Conservation (phyloP, 2,797 vertebrate species). For the Microchirus variegatus region DNA sequence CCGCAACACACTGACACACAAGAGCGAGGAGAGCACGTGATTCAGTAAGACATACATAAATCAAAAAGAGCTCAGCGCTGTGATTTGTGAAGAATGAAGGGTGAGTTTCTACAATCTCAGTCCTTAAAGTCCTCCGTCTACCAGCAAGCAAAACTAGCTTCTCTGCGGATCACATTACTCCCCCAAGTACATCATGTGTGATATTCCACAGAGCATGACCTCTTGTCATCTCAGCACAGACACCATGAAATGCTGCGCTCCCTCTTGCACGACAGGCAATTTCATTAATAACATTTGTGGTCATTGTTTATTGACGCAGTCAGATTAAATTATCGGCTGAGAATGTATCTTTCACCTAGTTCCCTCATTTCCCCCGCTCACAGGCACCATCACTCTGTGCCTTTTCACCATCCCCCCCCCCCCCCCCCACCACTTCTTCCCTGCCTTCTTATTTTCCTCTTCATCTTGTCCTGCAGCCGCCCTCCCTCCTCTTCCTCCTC, state of each 20-base stretch:
- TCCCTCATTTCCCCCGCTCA: not conserved
- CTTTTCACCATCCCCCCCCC: conserved; percentile 40
- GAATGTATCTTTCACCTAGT: conserved; percentile 4
- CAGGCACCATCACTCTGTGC: conserved; percentile 9
- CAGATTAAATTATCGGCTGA: not conserved
- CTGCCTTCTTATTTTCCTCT: conserved; percentile 40
- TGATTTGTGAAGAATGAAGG: too few species aligned
- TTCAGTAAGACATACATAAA: conserved; percentile 1
- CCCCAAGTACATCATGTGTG: conserved; percentile 19
- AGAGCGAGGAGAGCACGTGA: conserved; percentile 2
- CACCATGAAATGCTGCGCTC: conserved; percentile 14
- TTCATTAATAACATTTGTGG: conserved; percentile 28
- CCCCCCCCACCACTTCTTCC: conserved; percentile 19
- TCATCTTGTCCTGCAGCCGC: conserved; percentile 37
- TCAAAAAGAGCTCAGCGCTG: not conserved
- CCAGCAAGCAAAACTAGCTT: not conserved
- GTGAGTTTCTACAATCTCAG: not conserved
- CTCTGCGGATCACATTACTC: conserved; percentile 26
- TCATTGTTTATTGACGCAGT: conserved; percentile 9
- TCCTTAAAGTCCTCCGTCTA: conserved; percentile 17
- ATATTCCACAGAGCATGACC: conserved; percentile 25
- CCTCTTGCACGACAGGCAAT: not conserved
- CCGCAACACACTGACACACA: not conserved
- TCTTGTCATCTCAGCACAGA: conserved; percentile 28
- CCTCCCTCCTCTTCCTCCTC: conserved; percentile 24